Percentiles rank a stretch among this genome's conserved stretches.
These are phyloP conservation scores for Pogonomyrmex barbatus DNA, from an alignment of 1,140 invertebrate genomes.

Conservation along the genomic window DNA sequence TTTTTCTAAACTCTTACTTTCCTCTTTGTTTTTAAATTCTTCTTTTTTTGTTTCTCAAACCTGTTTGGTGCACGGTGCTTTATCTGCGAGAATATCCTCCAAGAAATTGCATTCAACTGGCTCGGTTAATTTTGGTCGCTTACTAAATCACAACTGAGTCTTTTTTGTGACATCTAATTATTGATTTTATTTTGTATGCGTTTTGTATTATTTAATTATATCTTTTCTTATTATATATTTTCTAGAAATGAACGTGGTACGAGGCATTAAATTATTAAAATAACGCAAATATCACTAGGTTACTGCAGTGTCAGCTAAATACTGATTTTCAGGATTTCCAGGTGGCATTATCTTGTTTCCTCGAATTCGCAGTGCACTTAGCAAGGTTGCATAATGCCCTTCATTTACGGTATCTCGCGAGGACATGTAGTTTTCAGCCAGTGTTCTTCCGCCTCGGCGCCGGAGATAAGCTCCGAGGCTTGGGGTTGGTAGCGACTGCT, in stretches of 20 bases:
- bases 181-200: neutral
- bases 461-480: constrained; percentile 68
- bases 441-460: constrained; percentile 51
- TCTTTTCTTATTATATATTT: neutral
- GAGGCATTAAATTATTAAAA: neutral
- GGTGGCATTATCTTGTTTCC: constrained; percentile 40
- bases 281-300: neutral
- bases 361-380: constrained; percentile 45
- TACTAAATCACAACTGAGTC: neutral
- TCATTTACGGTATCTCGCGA: constrained; percentile 70
- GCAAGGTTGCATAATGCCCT: constrained; percentile 48
- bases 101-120: neutral
- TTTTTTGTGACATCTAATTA: neutral
- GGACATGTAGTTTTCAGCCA: constrained; percentile 42
- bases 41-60: neutral
- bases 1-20: constrained; percentile 32
- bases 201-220: neutral
- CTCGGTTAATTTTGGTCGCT: constrained; percentile 2
- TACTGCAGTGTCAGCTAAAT: neutral
- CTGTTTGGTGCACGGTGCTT: neutral
- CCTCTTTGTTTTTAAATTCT: neutral
- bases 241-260: neutral
- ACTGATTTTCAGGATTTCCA: constrained; percentile 1
- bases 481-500: constrained; percentile 70
- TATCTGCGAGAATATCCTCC: constrained; percentile 6